phyloP scores from a whole-genome alignment of 2,888 invertebrate species.

The Tanypteryx hageni region DNA sequence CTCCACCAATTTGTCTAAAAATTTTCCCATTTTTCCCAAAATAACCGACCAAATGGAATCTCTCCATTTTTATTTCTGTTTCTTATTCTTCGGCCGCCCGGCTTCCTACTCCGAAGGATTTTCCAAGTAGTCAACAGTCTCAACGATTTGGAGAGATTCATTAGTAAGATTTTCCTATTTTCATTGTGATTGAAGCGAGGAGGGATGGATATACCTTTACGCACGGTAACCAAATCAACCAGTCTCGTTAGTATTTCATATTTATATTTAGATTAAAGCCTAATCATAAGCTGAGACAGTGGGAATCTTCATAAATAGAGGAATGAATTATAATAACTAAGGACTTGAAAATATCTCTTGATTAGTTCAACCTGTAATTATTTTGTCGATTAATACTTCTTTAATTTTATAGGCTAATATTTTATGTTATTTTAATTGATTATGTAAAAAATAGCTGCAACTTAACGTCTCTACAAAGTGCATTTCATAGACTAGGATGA shows the following conservation, averaged over 20 bases:
- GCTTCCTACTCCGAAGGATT: neutral
- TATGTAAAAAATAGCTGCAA: too few species aligned
- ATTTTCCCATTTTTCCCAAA: neutral
- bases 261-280: too few species aligned
- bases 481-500: too few species aligned
- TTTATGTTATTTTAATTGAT: too few species aligned
- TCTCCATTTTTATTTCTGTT: neutral
- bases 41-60: neutral
- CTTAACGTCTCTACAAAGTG: too few species aligned
- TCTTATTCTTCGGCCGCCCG: neutral
- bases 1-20: neutral
- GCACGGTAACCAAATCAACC: neutral
- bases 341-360: too few species aligned
- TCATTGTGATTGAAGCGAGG: neutral
- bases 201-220: neutral
- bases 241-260: neutral
- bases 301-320: too few species aligned
- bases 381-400: too few species aligned
- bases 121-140: neutral
- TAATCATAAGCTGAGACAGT: too few species aligned
- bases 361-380: too few species aligned
- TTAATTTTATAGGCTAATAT: too few species aligned
- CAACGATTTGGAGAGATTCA: neutral
- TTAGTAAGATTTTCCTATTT: neutral
- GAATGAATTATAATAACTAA: too few species aligned